These are phyloP conservation scores for Oreotragus oreotragus DNA, from an alignment of 2,113 vertebrate genomes.

Conservation along the genomic window DNA sequence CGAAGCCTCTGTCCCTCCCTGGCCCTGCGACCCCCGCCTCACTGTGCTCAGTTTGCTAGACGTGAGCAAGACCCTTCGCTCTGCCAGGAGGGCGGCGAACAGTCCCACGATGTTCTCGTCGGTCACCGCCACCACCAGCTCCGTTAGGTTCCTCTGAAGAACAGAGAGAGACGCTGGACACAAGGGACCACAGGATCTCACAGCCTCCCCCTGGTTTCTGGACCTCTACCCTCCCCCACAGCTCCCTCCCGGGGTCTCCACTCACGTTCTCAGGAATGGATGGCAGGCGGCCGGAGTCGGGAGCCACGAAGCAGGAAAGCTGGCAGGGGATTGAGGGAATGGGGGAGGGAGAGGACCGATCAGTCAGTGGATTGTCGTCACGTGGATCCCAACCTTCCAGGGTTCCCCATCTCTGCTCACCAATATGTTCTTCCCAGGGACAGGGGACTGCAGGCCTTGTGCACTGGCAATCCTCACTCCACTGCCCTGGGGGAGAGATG, in stretches of 20 bases:
- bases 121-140: conserved; percentile 90
- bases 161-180: neutral
- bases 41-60: conserved; percentile 93
- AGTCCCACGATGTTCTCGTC: conserved; percentile 88
- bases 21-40: conserved; percentile 36
- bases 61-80: conserved; percentile 88
- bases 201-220: neutral
- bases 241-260: neutral
- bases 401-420: conserved; percentile 33
- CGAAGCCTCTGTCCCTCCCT: fast-evolving
- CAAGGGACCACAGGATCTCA: neutral
- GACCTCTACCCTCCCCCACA: conserved; percentile 73
- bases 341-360: neutral
- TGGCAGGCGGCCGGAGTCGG: conserved; percentile 85
- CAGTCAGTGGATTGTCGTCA: neutral
- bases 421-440: conserved; percentile 6
- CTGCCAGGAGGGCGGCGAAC: conserved; percentile 90
- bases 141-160: conserved; percentile 90
- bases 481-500: neutral
- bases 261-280: conserved; percentile 94
- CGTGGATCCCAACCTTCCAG: neutral
- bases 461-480: neutral
- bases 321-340: conserved; percentile 40
- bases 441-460: neutral
- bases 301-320: conserved; percentile 90